Percentiles rank a stretch among this genome's conserved stretches.
These are phyloP conservation scores for Agrilus biguttatus DNA, from an alignment of 2,888 invertebrate genomes.

Conservation along the genomic window DNA sequence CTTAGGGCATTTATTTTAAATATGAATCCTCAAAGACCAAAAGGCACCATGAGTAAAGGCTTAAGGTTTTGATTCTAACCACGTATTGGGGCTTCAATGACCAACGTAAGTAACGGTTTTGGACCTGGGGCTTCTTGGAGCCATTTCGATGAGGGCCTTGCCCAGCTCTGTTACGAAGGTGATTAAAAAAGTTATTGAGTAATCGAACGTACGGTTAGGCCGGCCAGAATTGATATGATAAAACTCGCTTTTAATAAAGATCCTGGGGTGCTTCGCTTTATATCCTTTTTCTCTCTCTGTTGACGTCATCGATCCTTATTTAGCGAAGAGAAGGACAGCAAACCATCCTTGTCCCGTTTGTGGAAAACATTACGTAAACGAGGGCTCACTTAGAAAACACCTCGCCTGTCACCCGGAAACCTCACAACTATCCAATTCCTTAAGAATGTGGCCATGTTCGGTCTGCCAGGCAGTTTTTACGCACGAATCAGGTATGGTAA, in stretches of 20 bases:
- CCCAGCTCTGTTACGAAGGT: no score
- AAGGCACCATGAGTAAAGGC: no score
- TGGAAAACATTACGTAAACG: constrained; percentile 91
- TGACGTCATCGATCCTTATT: constrained; percentile 63
- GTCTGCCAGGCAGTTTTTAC: constrained; percentile 92
- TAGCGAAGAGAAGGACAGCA: constrained; percentile 86
- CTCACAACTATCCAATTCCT: constrained; percentile 52
- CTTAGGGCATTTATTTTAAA: no score
- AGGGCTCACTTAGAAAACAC: constrained; percentile 84
- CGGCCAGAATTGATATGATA: neutral
- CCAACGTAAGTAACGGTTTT: no score
- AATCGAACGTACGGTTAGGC: neutral
- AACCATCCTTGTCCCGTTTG: constrained; percentile 92
- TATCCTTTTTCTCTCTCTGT: constrained; percentile 43
- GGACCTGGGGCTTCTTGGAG: no score
- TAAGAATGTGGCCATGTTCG: constrained; percentile 93
- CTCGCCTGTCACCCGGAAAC: constrained; percentile 89
- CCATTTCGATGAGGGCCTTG: no score
- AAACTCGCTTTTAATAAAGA: constrained; percentile 14
- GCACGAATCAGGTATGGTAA: constrained; percentile 73
- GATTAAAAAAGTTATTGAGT: constrained; percentile 2
- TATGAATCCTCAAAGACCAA: no score
- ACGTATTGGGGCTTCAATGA: no score
- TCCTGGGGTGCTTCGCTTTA: constrained; percentile 35
- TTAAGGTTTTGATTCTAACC: no score